Evolutionary conservation across 2,888 invertebrate species (phyloP).

Genomic region (Prenolepis imparis): DNA sequence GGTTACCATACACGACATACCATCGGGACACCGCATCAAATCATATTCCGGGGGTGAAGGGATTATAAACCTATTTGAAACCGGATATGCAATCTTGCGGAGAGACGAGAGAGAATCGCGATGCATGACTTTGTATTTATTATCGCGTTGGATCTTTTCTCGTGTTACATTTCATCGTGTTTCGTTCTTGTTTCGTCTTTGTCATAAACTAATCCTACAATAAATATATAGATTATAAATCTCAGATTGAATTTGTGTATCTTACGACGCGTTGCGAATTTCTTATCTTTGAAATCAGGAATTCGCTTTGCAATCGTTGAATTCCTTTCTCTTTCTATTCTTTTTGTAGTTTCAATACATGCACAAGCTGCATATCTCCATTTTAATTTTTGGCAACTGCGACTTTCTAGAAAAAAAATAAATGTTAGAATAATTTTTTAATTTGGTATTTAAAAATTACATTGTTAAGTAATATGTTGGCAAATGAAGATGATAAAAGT

Average conservation of each 20-base stretch:
- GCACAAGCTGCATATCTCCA: neutral
- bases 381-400: neutral
- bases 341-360: neutral
- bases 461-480: neutral
- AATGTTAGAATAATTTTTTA: neutral
- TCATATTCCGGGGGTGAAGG: neutral
- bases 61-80: slow-evolving; percentile 33
- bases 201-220: neutral
- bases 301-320: neutral
- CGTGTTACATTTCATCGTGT: slow-evolving; percentile 16
- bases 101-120: slow-evolving; percentile 25
- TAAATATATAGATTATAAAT: neutral
- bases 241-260: neutral
- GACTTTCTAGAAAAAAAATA: neutral
- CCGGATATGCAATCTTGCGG: slow-evolving; percentile 11
- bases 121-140: slow-evolving; percentile 21
- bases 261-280: neutral
- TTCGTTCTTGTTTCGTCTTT: neutral
- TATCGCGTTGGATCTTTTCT: neutral
- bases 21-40: neutral
- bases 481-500: neutral
- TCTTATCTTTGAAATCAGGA: neutral
- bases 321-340: neutral
- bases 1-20: neutral
- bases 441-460: neutral